These are phyloP conservation scores for Melanostigma gelatinosum DNA, from an alignment of 2,113 vertebrate species.

Conservation along the genomic window DNA sequence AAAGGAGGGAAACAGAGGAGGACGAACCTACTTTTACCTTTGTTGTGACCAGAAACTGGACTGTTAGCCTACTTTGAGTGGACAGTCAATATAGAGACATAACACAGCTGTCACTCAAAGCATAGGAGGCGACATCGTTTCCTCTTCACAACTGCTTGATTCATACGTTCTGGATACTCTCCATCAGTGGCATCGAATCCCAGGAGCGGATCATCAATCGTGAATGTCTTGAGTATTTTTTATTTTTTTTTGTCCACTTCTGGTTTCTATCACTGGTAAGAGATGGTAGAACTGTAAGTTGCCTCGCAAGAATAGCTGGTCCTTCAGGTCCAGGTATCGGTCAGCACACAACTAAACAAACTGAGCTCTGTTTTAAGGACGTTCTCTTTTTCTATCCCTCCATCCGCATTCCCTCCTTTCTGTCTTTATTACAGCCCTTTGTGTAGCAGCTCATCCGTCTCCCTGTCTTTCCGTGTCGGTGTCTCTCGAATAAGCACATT, in stretches of 20 bases:
- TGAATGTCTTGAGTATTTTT: constrained; percentile 16
- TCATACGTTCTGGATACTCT: constrained; percentile 18
- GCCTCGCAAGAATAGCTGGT: constrained; percentile 16
- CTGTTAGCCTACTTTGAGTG: constrained; percentile 1
- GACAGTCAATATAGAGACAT: neutral
- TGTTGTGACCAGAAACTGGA: constrained; percentile 48
- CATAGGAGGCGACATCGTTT: neutral
- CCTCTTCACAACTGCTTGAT: constrained; percentile 36
- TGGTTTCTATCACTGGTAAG: constrained; percentile 33
- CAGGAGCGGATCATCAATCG: constrained; percentile 42
- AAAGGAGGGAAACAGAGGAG: constrained; percentile 20
- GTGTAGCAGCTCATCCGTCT: constrained; percentile 56
- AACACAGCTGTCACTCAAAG: constrained; percentile 7
- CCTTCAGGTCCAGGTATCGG: constrained; percentile 31
- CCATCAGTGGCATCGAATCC: constrained; percentile 39
- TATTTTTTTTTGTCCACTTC: constrained; percentile 4
- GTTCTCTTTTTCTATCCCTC: constrained; percentile 52
- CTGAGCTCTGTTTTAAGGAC: constrained; percentile 38
- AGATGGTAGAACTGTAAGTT: constrained; percentile 19
- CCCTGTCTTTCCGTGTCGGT: constrained; percentile 48
- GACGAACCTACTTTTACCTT: constrained; percentile 25
- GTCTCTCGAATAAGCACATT: constrained; percentile 68
- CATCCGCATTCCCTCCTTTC: constrained; percentile 25
- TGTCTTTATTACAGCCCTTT: constrained; percentile 44
- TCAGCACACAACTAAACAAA: constrained; percentile 53